Evolutionary conservation across 1,140 invertebrate genomes (phyloP), one percentile per base, ranked within the genome.

Genomic region (Lordiphosa clarofinis): DNA sequence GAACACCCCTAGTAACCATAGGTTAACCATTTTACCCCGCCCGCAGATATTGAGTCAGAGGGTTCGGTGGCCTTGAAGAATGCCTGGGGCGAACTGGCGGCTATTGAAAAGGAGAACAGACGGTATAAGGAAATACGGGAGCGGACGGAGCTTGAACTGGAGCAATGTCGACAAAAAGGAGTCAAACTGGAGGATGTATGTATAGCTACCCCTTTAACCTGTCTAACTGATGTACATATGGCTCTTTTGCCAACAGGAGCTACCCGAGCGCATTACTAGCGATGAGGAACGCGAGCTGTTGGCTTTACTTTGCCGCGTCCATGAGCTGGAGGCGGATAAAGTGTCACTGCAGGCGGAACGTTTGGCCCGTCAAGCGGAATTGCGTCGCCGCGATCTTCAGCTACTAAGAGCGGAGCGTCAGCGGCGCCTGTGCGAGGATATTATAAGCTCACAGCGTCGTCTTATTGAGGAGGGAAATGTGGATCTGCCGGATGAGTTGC

Each of bases 251-350:
- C 6, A 74, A 6, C 37, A 96, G 95, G 94, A 95, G 90, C 90
- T 97, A 36, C 96, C 96, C 10, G 93, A 93, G 33, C 92, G 94
- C 52, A 94, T 96, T 36, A 96, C 92, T 72, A 96, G 94, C 46
- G 94, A 96, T 38, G 95, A 97, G 55, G 96, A 98, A 88, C 91
- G 94, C 40, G 96, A 98, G 73, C 92, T 98, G n/a, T 46, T 88
- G 37, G 92, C 93, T 8, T 89, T 98, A 13, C 92, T 98, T 73
- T 96, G 96, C 76, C 92, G 95, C 63, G 94, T 97, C 4, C 96
- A 98, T 86, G 95, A 97, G 89, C 90, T 98, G 24, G 96, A 98
- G 90, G 96, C 96, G 1, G 95, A 97, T 86, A 98, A 97, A 89
- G 79, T 84, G 1, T 96, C 96, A 70, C 90, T 97, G 58, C 95